phyloP scores from a whole-genome alignment of 2,888 invertebrate genomes.

The Drosophila birchii region DNA sequence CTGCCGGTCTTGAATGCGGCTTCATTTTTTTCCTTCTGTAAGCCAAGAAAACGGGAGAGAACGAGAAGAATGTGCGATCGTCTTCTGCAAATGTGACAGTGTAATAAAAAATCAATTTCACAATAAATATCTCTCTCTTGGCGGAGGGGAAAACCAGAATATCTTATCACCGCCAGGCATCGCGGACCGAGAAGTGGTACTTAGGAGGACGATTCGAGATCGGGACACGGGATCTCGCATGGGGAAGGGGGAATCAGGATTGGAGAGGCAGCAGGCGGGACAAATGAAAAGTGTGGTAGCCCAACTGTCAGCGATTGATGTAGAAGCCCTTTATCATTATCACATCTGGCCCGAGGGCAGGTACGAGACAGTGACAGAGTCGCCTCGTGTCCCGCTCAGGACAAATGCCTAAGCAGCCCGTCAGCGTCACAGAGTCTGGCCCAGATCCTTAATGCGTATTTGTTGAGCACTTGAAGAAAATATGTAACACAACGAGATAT shows the following conservation, averaged over 20 bases:
- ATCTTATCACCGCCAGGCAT: constrained; percentile 75
- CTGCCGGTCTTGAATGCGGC: constrained; percentile 74
- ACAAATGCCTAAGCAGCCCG: constrained; percentile 80
- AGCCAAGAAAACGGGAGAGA: constrained; percentile 2
- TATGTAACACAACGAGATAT: neutral
- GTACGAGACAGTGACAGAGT: constrained; percentile 58
- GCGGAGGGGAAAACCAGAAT: constrained; percentile 65
- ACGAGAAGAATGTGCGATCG: constrained; percentile 68
- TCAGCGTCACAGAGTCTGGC: constrained; percentile 77
- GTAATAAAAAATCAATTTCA: constrained; percentile 82
- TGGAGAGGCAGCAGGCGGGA: constrained; percentile 13
- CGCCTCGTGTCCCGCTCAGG: constrained; percentile 63
- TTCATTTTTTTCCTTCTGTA: constrained; percentile 5
- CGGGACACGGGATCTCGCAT: constrained; percentile 5
- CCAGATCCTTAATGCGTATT: constrained; percentile 34
- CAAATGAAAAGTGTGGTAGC: constrained; percentile 81
- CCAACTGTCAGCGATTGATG: constrained; percentile 81
- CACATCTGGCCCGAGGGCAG: constrained; percentile 78
- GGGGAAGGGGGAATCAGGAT: constrained; percentile 5
- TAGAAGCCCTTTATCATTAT: constrained; percentile 81
- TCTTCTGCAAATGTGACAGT: constrained; percentile 76
- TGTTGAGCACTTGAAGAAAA: constrained; percentile 11
- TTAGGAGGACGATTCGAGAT: constrained; percentile 61
- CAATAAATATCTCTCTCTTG: constrained; percentile 71
- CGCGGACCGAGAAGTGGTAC: constrained; percentile 78